Evolutionary conservation across 64 coral and sea anemone species (phyloP).

Genomic region (Actinia equina): DNA sequence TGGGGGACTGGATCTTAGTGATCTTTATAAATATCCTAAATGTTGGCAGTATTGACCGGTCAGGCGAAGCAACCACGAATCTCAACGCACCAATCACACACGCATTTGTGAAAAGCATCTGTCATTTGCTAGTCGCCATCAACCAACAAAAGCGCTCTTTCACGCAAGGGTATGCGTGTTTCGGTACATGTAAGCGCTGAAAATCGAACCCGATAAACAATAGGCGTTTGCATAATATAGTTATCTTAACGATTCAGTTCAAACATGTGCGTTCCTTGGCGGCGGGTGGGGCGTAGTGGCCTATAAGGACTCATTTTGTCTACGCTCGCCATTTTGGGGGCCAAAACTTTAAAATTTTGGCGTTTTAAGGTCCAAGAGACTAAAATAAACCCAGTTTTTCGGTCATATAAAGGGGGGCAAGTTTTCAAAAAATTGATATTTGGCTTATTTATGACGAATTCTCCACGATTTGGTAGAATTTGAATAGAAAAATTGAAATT

Average conservation of each 20-base stretch:
- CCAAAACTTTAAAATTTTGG: constrained; percentile 88
- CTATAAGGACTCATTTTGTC: constrained; percentile 72
- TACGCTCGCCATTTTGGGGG: constrained; percentile 95
- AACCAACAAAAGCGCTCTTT: constrained; percentile 96
- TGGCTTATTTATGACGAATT: constrained; percentile 46
- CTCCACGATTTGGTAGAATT: constrained; percentile 58
- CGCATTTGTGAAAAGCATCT: constrained; percentile 87
- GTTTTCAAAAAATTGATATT: constrained; percentile 64
- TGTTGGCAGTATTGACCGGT: constrained; percentile 33
- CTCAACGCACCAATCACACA: constrained; percentile 71
- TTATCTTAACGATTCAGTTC: constrained; percentile 83
- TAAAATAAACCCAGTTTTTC: constrained; percentile 56
- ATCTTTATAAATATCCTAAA: constrained; percentile 27
- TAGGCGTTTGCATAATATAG: constrained; percentile 96
- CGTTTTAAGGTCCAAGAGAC: constrained; percentile 50
- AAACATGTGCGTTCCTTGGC: constrained; percentile 94
- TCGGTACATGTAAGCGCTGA: constrained; percentile 86
- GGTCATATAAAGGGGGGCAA: constrained; percentile 22
- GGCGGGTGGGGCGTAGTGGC: constrained; percentile 73
- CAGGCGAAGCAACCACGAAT: constrained; percentile 32
- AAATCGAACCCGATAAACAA: constrained; percentile 93
- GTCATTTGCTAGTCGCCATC: constrained; percentile 88
- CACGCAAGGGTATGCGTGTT: constrained; percentile 80
- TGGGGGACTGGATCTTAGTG: constrained; percentile 27
- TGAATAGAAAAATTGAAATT: constrained; percentile 75